Evolutionary conservation across 2,888 invertebrate species (phyloP).

Genomic region (Slavum lentiscoides): DNA sequence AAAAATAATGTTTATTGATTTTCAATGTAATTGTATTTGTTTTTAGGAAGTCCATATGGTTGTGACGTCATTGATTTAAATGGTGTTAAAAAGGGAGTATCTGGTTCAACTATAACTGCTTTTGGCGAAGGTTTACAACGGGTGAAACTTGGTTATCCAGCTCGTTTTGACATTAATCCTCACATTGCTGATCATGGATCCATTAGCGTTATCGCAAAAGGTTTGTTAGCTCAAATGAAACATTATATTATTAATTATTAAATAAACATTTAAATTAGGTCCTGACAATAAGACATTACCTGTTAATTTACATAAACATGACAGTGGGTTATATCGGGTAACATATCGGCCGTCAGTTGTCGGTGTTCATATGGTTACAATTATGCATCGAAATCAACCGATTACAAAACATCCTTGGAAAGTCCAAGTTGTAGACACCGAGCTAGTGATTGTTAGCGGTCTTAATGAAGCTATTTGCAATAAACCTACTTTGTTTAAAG

Average conservation of each 20-base stretch:
- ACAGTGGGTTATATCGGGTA: slow-evolving; percentile 69
- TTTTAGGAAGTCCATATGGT: slow-evolving; percentile 80
- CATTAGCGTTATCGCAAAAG: slow-evolving; percentile 62
- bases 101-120: slow-evolving; percentile 55
- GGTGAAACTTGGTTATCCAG: slow-evolving; percentile 61
- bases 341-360: slow-evolving; percentile 78
- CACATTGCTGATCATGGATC: slow-evolving; percentile 59
- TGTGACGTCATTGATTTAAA: slow-evolving; percentile 68
- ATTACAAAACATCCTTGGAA: slow-evolving; percentile 68
- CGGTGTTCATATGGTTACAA: slow-evolving; percentile 74
- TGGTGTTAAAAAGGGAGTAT: slow-evolving; percentile 59
- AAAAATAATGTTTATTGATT: neutral
- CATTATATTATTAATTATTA: slow-evolving; percentile 7
- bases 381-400: slow-evolving; percentile 67
- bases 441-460: slow-evolving; percentile 72
- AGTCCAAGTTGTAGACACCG: slow-evolving; percentile 80
- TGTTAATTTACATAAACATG: slow-evolving; percentile 69
- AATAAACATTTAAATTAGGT: slow-evolving; percentile 58
- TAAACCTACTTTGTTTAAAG: slow-evolving; percentile 77
- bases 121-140: slow-evolving; percentile 57
- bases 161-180: slow-evolving; percentile 61
- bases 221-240: slow-evolving; percentile 58
- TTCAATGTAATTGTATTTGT: neutral
- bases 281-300: slow-evolving; percentile 64
- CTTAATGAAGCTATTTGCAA: slow-evolving; percentile 79